Evolutionary conservation across 2,888 invertebrate species (phyloP).

Genomic region (Temnothorax unifasciatus): DNA sequence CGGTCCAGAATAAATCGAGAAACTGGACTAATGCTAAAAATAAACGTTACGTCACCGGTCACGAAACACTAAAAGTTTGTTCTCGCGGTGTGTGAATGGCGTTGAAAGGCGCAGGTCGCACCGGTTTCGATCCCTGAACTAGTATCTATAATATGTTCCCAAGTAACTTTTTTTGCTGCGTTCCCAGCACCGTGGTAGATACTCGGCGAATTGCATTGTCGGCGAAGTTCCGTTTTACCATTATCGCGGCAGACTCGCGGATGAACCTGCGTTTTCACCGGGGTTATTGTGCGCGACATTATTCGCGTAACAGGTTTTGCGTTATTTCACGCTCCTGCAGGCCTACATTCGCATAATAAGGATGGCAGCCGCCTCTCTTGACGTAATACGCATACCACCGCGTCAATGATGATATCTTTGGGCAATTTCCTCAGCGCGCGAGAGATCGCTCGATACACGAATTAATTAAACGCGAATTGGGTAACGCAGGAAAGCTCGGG

Average conservation of each 20-base stretch:
- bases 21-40: neutral
- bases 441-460: conserved; percentile 10
- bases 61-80: neutral
- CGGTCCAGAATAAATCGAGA: too few relatives aligned
- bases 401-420: conserved; percentile 41
- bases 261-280: conserved; percentile 64
- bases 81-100: neutral
- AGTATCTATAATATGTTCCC: neutral
- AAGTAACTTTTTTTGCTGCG: neutral
- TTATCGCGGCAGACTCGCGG: conserved; percentile 30
- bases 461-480: conserved; percentile 38
- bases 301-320: conserved; percentile 62
- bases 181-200: neutral
- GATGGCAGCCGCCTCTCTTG: conserved; percentile 18
- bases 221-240: conserved; percentile 16
- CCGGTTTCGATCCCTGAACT: conserved; percentile 16
- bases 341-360: conserved; percentile 50
- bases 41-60: neutral
- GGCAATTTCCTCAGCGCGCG: conserved; percentile 24
- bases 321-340: conserved; percentile 57
- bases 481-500: neutral
- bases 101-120: neutral
- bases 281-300: conserved; percentile 38
- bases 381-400: conserved; percentile 42
- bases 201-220: conserved; percentile 12